Conservation (phyloP, 1,140 invertebrate species). For the Bombus consobrinus region DNA sequence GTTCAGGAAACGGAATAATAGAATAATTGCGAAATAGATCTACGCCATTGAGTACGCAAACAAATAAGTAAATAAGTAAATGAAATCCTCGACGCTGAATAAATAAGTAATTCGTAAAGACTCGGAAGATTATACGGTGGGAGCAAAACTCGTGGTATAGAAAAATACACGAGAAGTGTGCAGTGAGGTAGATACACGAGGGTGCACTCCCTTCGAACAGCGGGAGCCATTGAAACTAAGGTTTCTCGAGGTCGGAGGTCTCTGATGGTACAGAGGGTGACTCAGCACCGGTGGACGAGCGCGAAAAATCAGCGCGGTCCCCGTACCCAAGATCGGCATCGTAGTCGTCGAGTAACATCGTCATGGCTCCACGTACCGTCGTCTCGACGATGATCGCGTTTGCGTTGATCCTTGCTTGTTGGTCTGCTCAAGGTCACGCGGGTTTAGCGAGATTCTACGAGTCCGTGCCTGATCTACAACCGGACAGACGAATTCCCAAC, state of each 20-base stretch:
- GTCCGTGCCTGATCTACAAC: constrained; percentile 26
- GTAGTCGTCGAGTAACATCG: constrained; percentile 41
- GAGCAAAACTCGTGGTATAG: too few species aligned
- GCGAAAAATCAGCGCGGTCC: constrained; percentile 43
- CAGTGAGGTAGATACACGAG: background rate
- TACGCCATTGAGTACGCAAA: background rate
- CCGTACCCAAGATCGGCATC: constrained; percentile 29
- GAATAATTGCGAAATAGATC: background rate
- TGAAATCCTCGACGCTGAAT: too few species aligned
- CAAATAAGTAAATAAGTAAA: background rate
- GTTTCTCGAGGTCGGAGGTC: constrained; percentile 42
- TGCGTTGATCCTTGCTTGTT: constrained; percentile 35
- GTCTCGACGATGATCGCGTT: constrained; percentile 20
- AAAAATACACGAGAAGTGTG: too few species aligned
- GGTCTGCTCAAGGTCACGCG: constrained; percentile 18
- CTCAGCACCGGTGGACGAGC: constrained; percentile 57
- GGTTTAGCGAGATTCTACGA: constrained; percentile 49
- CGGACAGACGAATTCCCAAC: background rate
- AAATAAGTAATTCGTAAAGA: too few species aligned
- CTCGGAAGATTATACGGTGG: too few species aligned
- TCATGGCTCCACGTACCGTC: constrained; percentile 38
- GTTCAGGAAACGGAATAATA: background rate
- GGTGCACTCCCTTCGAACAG: background rate
- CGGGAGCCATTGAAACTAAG: constrained; percentile 23
- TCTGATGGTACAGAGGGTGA: constrained; percentile 63